Evolutionary conservation across 2,888 invertebrate species (phyloP).

Genomic region (Pterostichus niger): DNA sequence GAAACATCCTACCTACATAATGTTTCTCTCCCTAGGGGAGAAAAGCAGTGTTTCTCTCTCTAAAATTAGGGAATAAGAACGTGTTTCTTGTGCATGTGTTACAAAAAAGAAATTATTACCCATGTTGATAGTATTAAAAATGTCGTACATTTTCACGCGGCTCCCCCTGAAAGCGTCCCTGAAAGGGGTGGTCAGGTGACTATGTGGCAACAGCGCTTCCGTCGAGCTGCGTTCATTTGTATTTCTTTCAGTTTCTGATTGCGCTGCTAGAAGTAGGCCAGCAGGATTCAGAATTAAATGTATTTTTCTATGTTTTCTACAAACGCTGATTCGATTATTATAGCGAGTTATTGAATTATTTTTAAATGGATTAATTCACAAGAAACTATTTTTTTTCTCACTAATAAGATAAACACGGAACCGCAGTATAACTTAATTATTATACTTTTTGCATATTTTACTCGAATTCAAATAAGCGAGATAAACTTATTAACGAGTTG

Average conservation of each 20-base stretch:
- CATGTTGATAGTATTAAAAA: no score
- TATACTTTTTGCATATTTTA: conserved; percentile 43
- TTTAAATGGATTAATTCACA: conserved; percentile 29
- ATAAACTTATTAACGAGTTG: background rate
- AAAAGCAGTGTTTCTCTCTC: no score
- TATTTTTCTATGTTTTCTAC: conserved; percentile 51
- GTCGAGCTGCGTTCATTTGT: background rate
- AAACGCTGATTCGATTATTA: conserved; percentile 31
- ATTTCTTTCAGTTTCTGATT: conserved; percentile 42
- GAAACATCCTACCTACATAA: no score
- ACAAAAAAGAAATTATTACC: no score
- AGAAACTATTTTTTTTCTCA: conserved; percentile 10
- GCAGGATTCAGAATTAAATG: background rate
- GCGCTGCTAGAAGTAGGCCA: conserved; percentile 2
- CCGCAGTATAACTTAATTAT: conserved; percentile 27
- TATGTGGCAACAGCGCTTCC: conserved; percentile 7
- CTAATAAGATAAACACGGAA: conserved; percentile 35
- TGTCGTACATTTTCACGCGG: background rate
- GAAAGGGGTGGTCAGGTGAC: conserved; percentile 16
- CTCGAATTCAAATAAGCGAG: no score
- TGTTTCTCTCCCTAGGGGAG: no score
- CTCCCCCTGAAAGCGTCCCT: background rate
- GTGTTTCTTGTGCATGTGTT: no score
- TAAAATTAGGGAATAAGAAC: no score
- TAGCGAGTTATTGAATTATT: conserved; percentile 28